These are phyloP conservation scores for Pristionchus pacificus DNA, from an alignment of 1,140 invertebrate genomes.

Conservation along the genomic window DNA sequence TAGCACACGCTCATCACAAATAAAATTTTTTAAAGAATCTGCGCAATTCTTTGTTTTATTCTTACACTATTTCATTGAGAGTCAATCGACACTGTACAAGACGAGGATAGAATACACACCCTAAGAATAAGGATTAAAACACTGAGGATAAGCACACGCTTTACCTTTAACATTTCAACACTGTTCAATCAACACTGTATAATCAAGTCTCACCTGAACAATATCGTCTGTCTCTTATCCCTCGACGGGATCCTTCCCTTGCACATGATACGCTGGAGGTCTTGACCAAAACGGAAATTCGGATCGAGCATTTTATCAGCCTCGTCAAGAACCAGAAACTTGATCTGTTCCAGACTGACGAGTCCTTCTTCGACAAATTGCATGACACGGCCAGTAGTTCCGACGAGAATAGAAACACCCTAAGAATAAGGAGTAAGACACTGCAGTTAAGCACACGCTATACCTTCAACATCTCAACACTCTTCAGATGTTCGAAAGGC, in stretches of 20 bases:
- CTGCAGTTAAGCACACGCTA: background rate
- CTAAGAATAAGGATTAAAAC: constrained; percentile 40
- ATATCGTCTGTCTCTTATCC: constrained; percentile 61
- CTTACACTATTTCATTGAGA: background rate
- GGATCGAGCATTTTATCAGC: constrained; percentile 91
- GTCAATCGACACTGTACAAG: no score
- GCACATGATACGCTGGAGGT: constrained; percentile 35
- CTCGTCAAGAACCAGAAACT: constrained; percentile 85
- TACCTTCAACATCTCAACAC: constrained; percentile 26
- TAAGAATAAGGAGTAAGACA: constrained; percentile 39
- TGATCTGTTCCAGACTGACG: constrained; percentile 60
- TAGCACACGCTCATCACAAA: no score
- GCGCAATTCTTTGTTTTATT: no score
- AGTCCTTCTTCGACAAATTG: constrained; percentile 75
- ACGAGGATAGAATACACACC: constrained; percentile 86
- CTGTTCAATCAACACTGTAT: constrained; percentile 6
- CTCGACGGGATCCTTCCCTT: constrained; percentile 39
- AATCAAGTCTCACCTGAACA: constrained; percentile 58
- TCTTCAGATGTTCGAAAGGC: background rate
- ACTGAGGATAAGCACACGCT: background rate
- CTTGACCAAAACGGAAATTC: constrained; percentile 44
- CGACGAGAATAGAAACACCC: constrained; percentile 84
- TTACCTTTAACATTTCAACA: constrained; percentile 25
- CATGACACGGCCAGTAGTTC: constrained; percentile 82
- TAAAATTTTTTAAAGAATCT: no score